These are phyloP conservation scores for Drosophila recens DNA, from an alignment of 2,888 invertebrate genomes.

Conservation along the genomic window DNA sequence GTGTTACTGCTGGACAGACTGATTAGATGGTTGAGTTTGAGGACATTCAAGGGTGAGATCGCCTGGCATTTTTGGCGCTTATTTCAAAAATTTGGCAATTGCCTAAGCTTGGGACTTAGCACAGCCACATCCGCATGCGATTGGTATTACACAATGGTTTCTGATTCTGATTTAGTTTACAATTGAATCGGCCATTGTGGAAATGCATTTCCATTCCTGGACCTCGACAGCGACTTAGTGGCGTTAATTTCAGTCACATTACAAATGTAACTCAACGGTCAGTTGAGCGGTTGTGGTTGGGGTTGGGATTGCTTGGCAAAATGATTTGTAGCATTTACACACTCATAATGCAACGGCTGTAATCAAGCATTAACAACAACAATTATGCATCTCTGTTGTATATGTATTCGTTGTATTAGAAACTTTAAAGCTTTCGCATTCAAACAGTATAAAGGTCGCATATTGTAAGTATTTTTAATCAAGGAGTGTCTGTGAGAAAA, in stretches of 20 bases:
- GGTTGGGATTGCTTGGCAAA: not conserved
- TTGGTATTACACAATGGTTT: conserved; percentile 36
- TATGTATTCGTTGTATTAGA: no score
- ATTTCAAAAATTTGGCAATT: conserved; percentile 67
- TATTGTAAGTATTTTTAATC: not conserved
- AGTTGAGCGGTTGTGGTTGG: conserved; percentile 15
- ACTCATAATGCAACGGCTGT: conserved; percentile 16
- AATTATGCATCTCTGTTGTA: not conserved
- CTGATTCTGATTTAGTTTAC: conserved; percentile 48
- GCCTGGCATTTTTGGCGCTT: conserved; percentile 63
- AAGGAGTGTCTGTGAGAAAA: not conserved
- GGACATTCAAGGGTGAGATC: conserved; percentile 43
- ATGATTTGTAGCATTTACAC: conserved; percentile 32
- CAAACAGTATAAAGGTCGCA: not conserved
- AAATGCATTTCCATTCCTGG: conserved; percentile 57
- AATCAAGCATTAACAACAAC: not conserved
- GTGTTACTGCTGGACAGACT: conserved; percentile 50
- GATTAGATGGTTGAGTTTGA: conserved; percentile 61
- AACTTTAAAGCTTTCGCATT: not conserved
- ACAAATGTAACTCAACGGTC: conserved; percentile 62
- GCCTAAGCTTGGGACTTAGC: conserved; percentile 75
- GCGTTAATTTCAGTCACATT: conserved; percentile 67
- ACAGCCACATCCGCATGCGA: conserved; percentile 23
- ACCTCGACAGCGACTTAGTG: conserved; percentile 57
- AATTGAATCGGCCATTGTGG: conserved; percentile 58